Evolutionary conservation across 92 coral and sea anemone genomes (phyloP).

Genomic region (Epizoanthus scotinus): DNA sequence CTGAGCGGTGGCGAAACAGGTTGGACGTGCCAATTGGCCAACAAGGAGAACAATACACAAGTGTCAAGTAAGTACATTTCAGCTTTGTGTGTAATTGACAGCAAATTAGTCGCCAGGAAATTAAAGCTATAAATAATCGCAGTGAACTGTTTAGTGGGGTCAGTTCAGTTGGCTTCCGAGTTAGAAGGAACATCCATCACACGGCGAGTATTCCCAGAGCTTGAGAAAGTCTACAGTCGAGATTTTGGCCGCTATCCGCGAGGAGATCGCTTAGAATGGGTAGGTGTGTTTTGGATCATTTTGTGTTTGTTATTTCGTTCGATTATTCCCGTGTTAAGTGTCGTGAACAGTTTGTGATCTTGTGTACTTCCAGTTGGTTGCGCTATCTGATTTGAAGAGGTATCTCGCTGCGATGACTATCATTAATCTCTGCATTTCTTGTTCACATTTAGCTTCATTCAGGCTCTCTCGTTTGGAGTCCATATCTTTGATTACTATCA

Average conservation of each 20-base stretch:
- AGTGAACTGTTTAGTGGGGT: slow-evolving; percentile 30
- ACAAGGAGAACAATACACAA: slow-evolving; percentile 18
- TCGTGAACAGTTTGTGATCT: background rate
- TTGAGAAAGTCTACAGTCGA: background rate
- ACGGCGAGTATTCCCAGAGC: background rate
- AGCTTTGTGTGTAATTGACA: slow-evolving; percentile 36
- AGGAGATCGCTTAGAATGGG: slow-evolving; percentile 15
- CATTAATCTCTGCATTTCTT: background rate
- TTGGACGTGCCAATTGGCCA: slow-evolving; percentile 35
- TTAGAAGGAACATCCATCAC: background rate
- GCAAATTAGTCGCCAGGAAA: slow-evolving; percentile 38
- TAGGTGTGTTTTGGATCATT: background rate
- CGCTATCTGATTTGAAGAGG: slow-evolving; percentile 32
- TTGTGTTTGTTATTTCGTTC: background rate
- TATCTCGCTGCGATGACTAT: slow-evolving; percentile 12
- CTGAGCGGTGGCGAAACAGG: slow-evolving; percentile 1
- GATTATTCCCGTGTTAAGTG: background rate
- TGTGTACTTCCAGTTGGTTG: background rate
- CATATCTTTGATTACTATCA: background rate
- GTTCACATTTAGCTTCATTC: background rate
- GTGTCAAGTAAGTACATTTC: slow-evolving; percentile 36
- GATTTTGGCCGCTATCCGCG: background rate
- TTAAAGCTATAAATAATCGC: slow-evolving; percentile 33
- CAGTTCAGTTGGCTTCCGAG: slow-evolving; percentile 10
- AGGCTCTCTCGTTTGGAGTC: background rate